phyloP scores from a whole-genome alignment of 2,888 invertebrate species.

The Lysandra bellargus region DNA sequence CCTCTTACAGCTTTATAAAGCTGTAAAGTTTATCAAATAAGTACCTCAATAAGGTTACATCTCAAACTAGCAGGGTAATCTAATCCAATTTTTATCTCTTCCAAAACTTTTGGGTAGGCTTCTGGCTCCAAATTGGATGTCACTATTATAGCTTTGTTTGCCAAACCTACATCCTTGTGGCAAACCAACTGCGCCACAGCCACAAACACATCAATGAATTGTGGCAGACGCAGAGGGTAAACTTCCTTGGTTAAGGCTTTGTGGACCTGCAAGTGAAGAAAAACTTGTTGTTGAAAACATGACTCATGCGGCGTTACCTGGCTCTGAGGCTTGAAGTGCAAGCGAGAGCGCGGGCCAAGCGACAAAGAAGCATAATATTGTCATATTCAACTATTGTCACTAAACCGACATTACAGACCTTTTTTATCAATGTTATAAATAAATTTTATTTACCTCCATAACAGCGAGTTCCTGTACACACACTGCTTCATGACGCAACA shows the following conservation, averaged over 20 bases:
- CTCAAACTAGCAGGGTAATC: slow-evolving; percentile 80
- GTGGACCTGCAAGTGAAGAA: slow-evolving; percentile 55
- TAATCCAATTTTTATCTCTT: slow-evolving; percentile 80
- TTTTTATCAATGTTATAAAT: too few relatives aligned
- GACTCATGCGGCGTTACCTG: too few relatives aligned
- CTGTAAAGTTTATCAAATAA: slow-evolving; percentile 21
- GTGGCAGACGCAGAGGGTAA: slow-evolving; percentile 62
- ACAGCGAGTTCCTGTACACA: slow-evolving; percentile 83
- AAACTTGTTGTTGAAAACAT: too few relatives aligned
- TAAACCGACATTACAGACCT: too few relatives aligned
- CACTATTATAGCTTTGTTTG: slow-evolving; percentile 80
- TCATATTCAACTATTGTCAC: too few relatives aligned
- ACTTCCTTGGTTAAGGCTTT: slow-evolving; percentile 55
- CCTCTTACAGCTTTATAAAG: too few relatives aligned
- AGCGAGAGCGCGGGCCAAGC: too few relatives aligned
- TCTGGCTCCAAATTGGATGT: slow-evolving; percentile 74
- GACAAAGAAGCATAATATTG: too few relatives aligned
- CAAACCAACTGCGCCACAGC: slow-evolving; percentile 80
- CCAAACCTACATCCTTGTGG: slow-evolving; percentile 81
- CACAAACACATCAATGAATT: slow-evolving; percentile 76
- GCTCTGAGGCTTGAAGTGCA: too few relatives aligned
- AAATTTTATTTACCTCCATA: slow-evolving; percentile 64
- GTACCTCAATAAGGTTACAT: slow-evolving; percentile 86
- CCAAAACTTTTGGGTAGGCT: slow-evolving; percentile 77
- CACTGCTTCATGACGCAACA: slow-evolving; percentile 82